phyloP scores from a whole-genome alignment of 2,113 vertebrate species.

The Neolamprologus falcicula region DNA sequence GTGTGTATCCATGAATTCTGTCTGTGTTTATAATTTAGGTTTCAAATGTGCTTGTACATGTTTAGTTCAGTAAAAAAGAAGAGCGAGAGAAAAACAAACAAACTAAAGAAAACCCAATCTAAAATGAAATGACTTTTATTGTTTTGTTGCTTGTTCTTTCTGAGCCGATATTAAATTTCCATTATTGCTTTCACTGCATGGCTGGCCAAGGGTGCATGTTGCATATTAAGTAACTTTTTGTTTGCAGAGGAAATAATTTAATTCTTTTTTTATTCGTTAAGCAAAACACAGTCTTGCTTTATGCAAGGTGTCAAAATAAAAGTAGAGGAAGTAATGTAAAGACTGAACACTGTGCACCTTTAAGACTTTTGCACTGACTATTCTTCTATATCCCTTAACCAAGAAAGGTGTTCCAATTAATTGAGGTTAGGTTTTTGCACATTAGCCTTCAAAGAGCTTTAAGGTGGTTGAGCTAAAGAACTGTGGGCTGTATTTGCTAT shows the following conservation, averaged over 20 bases:
- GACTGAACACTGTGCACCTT: background rate
- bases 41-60: background rate
- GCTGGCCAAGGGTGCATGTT: background rate
- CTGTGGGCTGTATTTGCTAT: background rate
- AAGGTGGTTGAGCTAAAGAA: background rate
- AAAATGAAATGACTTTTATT: background rate
- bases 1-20: background rate
- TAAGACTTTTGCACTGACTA: background rate
- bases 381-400: background rate
- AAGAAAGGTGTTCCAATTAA: background rate
- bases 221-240: background rate
- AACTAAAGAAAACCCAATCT: background rate
- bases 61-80: background rate
- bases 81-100: background rate
- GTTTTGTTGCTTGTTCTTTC: background rate
- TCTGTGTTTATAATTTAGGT: background rate
- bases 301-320: background rate
- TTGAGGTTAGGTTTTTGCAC: background rate
- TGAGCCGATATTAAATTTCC: background rate
- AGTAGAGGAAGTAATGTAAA: background rate
- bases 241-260: background rate
- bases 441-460: background rate
- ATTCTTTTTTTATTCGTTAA: background rate
- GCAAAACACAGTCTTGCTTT: background rate
- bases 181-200: background rate